A percentile compares a stretch with the other conserved stretches of the same genome.
phyloP scores from a whole-genome alignment of 2,113 vertebrate species.

The Alaudala cheleensis region DNA sequence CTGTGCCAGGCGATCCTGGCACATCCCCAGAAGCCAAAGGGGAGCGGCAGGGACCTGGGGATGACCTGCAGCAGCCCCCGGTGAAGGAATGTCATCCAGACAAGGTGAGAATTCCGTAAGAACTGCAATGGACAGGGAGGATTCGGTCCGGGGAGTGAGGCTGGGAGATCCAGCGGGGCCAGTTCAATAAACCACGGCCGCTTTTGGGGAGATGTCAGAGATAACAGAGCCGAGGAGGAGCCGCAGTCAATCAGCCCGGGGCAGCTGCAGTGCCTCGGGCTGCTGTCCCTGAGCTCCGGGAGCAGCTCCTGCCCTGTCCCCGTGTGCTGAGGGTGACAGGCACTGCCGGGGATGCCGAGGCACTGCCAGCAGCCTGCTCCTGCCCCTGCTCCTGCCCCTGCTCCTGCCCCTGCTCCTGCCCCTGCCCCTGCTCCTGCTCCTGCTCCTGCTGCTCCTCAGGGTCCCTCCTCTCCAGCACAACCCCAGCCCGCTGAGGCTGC shows the following conservation, averaged over 20 bases:
- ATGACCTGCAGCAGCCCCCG: rapidly evolving
- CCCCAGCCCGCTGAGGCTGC: background rate
- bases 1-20: background rate
- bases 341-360: too few relatives aligned
- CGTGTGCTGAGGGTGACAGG: too few relatives aligned
- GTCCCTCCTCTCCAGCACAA: rapidly evolving
- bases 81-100: rapidly evolving
- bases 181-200: rapidly evolving
- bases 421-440: too few relatives aligned
- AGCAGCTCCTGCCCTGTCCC: too few relatives aligned
- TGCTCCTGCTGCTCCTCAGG: background rate
- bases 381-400: background rate
- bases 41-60: background rate
- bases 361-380: too few relatives aligned
- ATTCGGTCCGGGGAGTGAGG: rapidly evolving
- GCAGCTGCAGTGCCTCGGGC: background rate
- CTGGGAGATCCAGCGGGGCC: rapidly evolving
- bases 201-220: rapidly evolving
- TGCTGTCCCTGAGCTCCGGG: too few relatives aligned
- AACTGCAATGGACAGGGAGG: rapidly evolving
- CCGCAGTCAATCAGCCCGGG: background rate
- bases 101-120: rapidly evolving
- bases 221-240: rapidly evolving
- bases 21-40: too few relatives aligned
- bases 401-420: too few relatives aligned